Conservation (phyloP, 2,888 invertebrate species). For the Ernsta delagoae region DNA sequence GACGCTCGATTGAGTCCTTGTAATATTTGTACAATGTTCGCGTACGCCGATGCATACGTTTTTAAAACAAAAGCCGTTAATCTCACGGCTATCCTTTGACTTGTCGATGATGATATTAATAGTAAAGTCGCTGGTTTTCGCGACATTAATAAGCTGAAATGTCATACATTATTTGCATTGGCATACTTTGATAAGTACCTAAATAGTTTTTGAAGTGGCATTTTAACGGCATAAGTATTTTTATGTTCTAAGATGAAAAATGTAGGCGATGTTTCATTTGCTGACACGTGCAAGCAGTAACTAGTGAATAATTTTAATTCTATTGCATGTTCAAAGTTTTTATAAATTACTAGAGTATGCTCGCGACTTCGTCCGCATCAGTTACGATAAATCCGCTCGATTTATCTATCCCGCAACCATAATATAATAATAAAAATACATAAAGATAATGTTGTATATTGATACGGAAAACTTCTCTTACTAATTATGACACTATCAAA, state of each 20-base stretch:
- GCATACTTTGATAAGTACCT: constrained; percentile 52
- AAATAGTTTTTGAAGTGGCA: constrained; percentile 51
- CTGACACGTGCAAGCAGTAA: too few relatives aligned
- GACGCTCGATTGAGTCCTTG: constrained; percentile 58
- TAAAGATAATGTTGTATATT: too few relatives aligned
- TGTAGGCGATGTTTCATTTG: too few relatives aligned
- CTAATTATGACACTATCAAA: too few relatives aligned
- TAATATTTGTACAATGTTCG: constrained; percentile 47
- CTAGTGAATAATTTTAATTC: too few relatives aligned
- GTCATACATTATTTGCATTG: constrained; percentile 45
- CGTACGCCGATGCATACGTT: constrained; percentile 45
- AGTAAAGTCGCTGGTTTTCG: constrained; percentile 31
- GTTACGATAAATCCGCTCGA: too few relatives aligned
- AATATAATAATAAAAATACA: too few relatives aligned
- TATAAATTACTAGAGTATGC: too few relatives aligned
- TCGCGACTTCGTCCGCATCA: too few relatives aligned
- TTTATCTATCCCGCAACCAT: too few relatives aligned
- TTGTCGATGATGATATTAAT: constrained; percentile 42
- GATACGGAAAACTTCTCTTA: too few relatives aligned
- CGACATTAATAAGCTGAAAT: constrained; percentile 48
- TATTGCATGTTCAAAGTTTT: too few relatives aligned
- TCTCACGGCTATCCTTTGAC: constrained; percentile 44
- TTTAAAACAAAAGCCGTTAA: constrained; percentile 44
- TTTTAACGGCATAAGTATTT: constrained; percentile 57
- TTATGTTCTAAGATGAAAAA: constrained; percentile 24